These are phyloP conservation scores for Dysdera silvatica DNA, from an alignment of 1,140 invertebrate species.

Conservation along the genomic window DNA sequence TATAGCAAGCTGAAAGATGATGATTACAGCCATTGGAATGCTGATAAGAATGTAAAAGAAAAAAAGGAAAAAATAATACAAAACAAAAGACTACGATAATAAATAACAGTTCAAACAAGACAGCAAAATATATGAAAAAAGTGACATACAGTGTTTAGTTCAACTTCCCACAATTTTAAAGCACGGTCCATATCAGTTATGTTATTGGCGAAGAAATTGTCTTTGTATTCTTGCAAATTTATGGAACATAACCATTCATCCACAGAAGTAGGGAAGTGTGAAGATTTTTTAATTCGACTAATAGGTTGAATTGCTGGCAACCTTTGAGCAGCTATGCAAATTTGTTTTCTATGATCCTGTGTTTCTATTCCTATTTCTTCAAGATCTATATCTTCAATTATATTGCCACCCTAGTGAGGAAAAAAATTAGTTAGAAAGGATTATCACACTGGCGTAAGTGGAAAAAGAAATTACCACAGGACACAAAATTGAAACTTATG, in stretches of 20 bases:
- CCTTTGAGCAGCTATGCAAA: conserved; percentile 47
- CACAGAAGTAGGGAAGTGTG: conserved; percentile 45
- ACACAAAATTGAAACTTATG: no score
- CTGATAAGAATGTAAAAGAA: neutral
- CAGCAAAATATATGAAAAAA: neutral
- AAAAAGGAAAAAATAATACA: neutral
- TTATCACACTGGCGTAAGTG: no score
- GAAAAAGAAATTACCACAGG: no score
- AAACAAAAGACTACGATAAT: neutral
- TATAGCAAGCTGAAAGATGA: no score
- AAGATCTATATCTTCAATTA: conserved; percentile 78
- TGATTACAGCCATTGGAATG: no score
- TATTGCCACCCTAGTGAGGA: conserved; percentile 56
- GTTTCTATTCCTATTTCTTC: conserved; percentile 73
- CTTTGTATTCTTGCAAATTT: conserved; percentile 52
- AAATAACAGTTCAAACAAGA: neutral
- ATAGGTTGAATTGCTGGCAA: conserved; percentile 39
- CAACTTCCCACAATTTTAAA: conserved; percentile 80
- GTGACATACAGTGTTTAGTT: conserved; percentile 67
- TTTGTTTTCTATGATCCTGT: conserved; percentile 62
- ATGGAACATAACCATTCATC: conserved; percentile 70
- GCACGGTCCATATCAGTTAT: conserved; percentile 88
- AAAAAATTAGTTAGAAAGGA: no score
- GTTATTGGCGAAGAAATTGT: conserved; percentile 76
- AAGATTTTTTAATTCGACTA: conserved; percentile 16